Base-by-base conservation (phyloP, 1,140 invertebrate species). In the Calycopis cecrops region DNA sequence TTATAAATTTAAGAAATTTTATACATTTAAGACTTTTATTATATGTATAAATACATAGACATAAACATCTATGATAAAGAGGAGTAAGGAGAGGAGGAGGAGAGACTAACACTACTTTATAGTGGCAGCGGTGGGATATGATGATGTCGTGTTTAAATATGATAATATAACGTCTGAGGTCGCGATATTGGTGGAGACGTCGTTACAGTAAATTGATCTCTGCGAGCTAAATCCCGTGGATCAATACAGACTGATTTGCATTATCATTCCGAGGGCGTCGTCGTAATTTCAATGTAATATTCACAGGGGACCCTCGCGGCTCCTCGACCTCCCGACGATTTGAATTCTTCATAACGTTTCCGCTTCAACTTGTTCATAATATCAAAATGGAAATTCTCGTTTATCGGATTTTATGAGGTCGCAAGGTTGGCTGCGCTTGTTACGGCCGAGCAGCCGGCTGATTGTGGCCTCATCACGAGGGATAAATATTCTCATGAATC, bases 391-490 rank as follows among this genome's bases (percentile, higher is more conserved):
- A 37, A 44, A 11, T 37, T 51, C 16, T 35, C 35, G 6, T 51
- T 51, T 51, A 18, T 51, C 35, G 33, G 16, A 35, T 50, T 50
- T 50, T 35, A 50, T 28, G 6, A 14, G 4, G 11, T 35, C n/a
- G 34, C 33, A 8, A 44, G 14, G 48, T 63, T 67, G 62, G 59
- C 64, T n/a, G n/a, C n/a, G 14, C 14, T 40, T 7, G 7, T 14
- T 7, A 12, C 12, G n/a, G 3, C 1, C 11, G 38, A 40, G 38
- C n/a, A 40, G n/a, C 38, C n/a, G 21, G 21, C 38, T 40, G n/a
- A 7, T 12, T 11, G 8, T 12, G 38, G 11, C 7, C 4, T 12
- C n/a, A 14, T 7, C 0, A 11, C 6, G 12, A 40, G 12, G 14
- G 1, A 40, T 12, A 16, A 40, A 40, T 1, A 0, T n/a, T 8